Evolutionary conservation across 2,888 invertebrate species (phyloP), one percentile per base, ranked within the genome.

Genomic region (Lasioglossum lativentre): DNA sequence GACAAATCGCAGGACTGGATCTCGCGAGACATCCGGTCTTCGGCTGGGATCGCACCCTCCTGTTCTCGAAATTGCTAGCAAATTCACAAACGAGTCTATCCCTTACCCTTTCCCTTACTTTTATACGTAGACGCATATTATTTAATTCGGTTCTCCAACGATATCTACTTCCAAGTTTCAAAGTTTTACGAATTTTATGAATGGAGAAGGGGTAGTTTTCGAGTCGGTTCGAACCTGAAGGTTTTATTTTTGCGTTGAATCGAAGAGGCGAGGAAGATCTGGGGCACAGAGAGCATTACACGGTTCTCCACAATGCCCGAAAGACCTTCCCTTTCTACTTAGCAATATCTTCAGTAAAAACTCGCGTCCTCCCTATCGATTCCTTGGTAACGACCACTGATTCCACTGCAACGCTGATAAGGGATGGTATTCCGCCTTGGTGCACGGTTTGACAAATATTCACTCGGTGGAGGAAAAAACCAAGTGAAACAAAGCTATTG

Each of bases 1-100:
- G 79, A 86, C 86, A 86, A 86, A 86, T 86, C 86, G 86, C 59
- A 68, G 71, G 86, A 76, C 86, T 82, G 82, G 75, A 86, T 86
- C 86, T 85, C 66, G 78, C 79, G 78, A 81, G 76, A 82, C 82
- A 85, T 85, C 82, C 81, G 85, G 81, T 78, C 59, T 14, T 73
- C 68, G 42, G 12, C 42, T 78, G 72, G 59, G n/a, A 38, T 30
- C 52, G 30, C 85, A 66, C 73, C 78, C 82, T 34, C 59, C 27
- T 68, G 42, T 68, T 73, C 75, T 63, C 27, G 59, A 30, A 63
- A 30, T 63, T n/a, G 59, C 27, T 63, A 30, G 30, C 59, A 16
- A 30, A 63, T 30, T 63, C 27, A 5, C 27, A 12, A 30, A 63
- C 23, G 23, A 52, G 23, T 52, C 23, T 52, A 52, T 23, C 3